Percentiles rank a stretch among this genome's conserved stretches.
Evolutionary conservation across 2,888 invertebrate species (phyloP).

Genomic region (Ectemnius lituratus): DNA sequence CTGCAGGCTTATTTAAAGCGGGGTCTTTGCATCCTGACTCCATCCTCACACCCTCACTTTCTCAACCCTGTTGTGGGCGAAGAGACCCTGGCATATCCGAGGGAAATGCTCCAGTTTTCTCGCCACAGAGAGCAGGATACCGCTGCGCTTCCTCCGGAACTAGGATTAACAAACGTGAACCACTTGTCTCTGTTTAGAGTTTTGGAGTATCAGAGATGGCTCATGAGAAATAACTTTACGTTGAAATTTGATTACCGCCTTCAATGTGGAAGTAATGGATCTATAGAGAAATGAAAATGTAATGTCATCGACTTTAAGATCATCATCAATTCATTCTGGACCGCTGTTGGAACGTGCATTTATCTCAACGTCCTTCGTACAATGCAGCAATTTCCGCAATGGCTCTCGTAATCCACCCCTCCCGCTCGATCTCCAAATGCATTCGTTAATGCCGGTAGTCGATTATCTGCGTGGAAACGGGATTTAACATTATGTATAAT

Average conservation of each 20-base stretch:
- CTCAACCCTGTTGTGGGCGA: not conserved
- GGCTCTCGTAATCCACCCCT: slow-evolving; percentile 5
- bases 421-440: too few relatives aligned
- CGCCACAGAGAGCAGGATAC: not conserved
- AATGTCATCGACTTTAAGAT: too few relatives aligned
- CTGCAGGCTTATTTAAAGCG: slow-evolving; percentile 49
- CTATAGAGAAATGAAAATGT: too few relatives aligned
- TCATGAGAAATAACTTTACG: too few relatives aligned
- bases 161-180: too few relatives aligned
- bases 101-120: slow-evolving; percentile 37
- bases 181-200: too few relatives aligned
- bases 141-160: slow-evolving; percentile 8
- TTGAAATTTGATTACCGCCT: too few relatives aligned
- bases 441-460: slow-evolving; percentile 1
- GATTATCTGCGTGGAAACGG: slow-evolving; percentile 32
- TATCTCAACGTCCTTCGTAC: too few relatives aligned
- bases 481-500: slow-evolving; percentile 25
- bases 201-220: too few relatives aligned
- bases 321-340: too few relatives aligned
- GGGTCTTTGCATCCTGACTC: slow-evolving; percentile 30
- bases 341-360: too few relatives aligned
- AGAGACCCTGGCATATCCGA: slow-evolving; percentile 27
- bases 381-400: slow-evolving; percentile 32
- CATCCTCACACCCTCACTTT: slow-evolving; percentile 29
- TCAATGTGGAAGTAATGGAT: too few relatives aligned